Evolutionary conservation across 2,113 vertebrate species (phyloP), one percentile per base, ranked within the genome.

Genomic region (Alces alces): DNA sequence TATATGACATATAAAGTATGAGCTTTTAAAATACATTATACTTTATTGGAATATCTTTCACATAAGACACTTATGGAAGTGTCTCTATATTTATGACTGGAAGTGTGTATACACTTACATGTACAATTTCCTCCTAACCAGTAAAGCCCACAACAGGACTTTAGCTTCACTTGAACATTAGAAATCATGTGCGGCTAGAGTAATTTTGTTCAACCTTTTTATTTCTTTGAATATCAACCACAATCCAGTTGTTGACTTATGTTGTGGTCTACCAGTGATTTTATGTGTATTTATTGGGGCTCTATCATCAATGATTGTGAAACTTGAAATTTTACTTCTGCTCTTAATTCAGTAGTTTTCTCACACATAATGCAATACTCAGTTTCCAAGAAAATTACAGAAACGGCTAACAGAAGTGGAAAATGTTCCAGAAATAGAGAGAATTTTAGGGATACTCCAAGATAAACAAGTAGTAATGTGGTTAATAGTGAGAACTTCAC

Each of bases 371-470:
- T 5, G 19, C 25, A 91, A 25, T 93, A 5, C 21, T 89, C n/a
- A 39, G 23, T 91, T 97, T 95, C 78, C n/a, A 86, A 89, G 45
- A 86, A 93, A 92, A 93, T 66, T 89, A 54, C 2, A 91, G 23
- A 19, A 96, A 96, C 9, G 52, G 78, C 84, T 93, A 89, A 93
- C 33, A 97, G 54, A 93, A 86, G 76, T 95, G 78, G 91, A 93
- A 97, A 97, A 92, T 64, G 23, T 76, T 92, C 64, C 36, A 89
- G 84, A 95, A 93, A 93, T 43, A 89, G n/a, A 91, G 13, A 87
- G 10, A 70, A 47, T 86, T 96, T 58, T 93, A 96, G 39, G 61
- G 6, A 15, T 16, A 23, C 64, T 76, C 66, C 87, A 93, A 86
- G 85, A 86, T 39, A 97, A 96, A 80, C 58, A 97, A 95, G 50